phyloP scores from a whole-genome alignment of 2,797 vertebrate genomes.

The Tragelaphus oryx region DNA sequence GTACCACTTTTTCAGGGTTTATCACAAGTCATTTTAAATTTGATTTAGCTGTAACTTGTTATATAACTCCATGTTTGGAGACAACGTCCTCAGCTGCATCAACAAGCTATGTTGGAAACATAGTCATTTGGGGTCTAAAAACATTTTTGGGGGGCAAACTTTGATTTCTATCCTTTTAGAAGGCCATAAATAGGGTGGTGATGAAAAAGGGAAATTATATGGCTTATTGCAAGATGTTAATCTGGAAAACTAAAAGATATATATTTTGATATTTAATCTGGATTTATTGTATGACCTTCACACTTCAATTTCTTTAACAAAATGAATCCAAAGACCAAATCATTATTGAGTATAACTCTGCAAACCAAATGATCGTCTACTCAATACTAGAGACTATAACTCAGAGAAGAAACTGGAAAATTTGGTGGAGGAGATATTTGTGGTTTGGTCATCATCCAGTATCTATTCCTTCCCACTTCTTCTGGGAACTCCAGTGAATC shows the following conservation, averaged over 20 bases:
- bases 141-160: not conserved
- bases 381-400: not conserved
- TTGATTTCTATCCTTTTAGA: not conserved
- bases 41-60: conserved; percentile 53
- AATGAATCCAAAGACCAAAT: not conserved
- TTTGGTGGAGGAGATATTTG: not conserved
- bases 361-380: not conserved
- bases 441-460: not conserved
- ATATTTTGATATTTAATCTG: conserved; percentile 37
- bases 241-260: conserved; percentile 32
- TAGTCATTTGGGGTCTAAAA: not conserved
- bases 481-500: not conserved
- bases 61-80: conserved; percentile 54
- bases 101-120: conserved; percentile 34
- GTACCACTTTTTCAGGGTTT: conserved; percentile 50
- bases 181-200: not conserved
- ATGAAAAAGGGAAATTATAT: conserved; percentile 5
- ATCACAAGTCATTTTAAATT: conserved; percentile 46
- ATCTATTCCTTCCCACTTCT: not conserved
- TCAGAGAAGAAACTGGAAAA: not conserved
- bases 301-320: not conserved
- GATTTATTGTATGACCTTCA: not conserved
- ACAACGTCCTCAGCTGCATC: conserved; percentile 37
- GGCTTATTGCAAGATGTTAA: not conserved
- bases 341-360: not conserved